These are phyloP conservation scores for Ophraella communa DNA, from an alignment of 2,888 invertebrate species.

Conservation along the genomic window DNA sequence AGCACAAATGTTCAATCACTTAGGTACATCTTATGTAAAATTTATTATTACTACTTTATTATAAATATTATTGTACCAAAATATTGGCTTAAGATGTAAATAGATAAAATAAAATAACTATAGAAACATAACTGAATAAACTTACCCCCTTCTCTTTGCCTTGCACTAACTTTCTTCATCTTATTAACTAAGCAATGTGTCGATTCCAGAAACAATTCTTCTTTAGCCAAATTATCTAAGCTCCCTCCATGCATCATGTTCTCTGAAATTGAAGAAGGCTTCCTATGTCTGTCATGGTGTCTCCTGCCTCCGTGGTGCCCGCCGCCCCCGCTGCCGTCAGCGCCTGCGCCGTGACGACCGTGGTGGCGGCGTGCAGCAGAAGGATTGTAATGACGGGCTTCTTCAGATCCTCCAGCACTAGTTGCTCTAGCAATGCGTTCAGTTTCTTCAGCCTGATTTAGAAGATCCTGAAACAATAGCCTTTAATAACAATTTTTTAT, in stretches of 20 bases:
- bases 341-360: conserved; percentile 51
- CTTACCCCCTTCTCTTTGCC: conserved; percentile 70
- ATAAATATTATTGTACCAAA: not conserved
- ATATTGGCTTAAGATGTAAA: too few relatives aligned
- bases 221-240: conserved; percentile 65
- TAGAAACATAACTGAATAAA: conserved; percentile 2
- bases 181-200: conserved; percentile 46
- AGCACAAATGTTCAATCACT: too few relatives aligned
- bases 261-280: conserved; percentile 62
- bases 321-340: conserved; percentile 57
- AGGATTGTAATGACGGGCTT: conserved; percentile 60
- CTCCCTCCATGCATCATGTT: conserved; percentile 65
- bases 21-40: too few relatives aligned
- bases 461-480: conserved; percentile 70
- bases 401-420: conserved; percentile 60
- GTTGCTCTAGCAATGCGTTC: conserved; percentile 68
- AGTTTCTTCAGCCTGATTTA: conserved; percentile 79
- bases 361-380: conserved; percentile 52
- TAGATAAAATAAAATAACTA: not conserved
- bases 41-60: too few relatives aligned
- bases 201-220: conserved; percentile 55
- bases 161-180: conserved; percentile 55
- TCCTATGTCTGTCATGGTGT: conserved; percentile 47
- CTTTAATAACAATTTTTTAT: not conserved
- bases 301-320: conserved; percentile 48